Evolutionary conservation across 2,888 invertebrate genomes (phyloP).

Genomic region (Venustoraphidia nigricollis): DNA sequence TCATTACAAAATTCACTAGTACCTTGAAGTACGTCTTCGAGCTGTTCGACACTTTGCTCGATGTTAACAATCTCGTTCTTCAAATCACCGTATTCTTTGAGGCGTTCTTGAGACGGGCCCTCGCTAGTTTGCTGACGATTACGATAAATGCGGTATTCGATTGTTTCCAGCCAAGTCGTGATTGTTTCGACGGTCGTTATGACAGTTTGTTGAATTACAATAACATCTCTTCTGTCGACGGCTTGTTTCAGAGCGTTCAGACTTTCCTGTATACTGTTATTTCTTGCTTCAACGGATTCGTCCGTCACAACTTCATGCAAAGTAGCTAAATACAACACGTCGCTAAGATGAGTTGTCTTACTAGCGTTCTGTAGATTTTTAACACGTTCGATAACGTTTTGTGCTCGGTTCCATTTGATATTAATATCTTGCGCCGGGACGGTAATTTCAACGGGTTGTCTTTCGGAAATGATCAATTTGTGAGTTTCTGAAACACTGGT

Average conservation of each 20-base stretch:
- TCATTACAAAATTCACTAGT: slow-evolving; percentile 31
- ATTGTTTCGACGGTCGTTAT: slow-evolving; percentile 66
- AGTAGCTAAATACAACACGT: slow-evolving; percentile 44
- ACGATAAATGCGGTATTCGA: slow-evolving; percentile 61
- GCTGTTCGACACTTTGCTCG: slow-evolving; percentile 45
- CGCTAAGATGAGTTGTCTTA: slow-evolving; percentile 38
- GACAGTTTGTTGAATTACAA: slow-evolving; percentile 49
- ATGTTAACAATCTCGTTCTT: slow-evolving; percentile 50
- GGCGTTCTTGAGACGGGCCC: slow-evolving; percentile 40
- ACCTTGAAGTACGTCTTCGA: slow-evolving; percentile 39
- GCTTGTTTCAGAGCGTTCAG: slow-evolving; percentile 41
- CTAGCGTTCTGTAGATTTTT: slow-evolving; percentile 36
- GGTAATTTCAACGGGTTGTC: slow-evolving; percentile 11
- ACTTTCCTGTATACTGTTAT: slow-evolving; percentile 42
- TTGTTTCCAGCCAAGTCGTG: slow-evolving; percentile 71
- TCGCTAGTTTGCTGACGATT: slow-evolving; percentile 38
- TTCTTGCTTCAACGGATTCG: slow-evolving; percentile 35
- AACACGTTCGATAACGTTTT: slow-evolving; percentile 35
- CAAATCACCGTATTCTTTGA: slow-evolving; percentile 43
- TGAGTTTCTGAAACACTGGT: slow-evolving; percentile 9
- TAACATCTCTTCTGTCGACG: slow-evolving; percentile 37
- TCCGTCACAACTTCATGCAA: slow-evolving; percentile 37
- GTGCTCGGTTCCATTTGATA: slow-evolving; percentile 35
- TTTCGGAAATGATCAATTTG: slow-evolving; percentile 19
- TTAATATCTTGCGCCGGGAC: slow-evolving; percentile 23